phyloP scores from a whole-genome alignment of 2,113 vertebrate genomes.

The Gallinago media region DNA sequence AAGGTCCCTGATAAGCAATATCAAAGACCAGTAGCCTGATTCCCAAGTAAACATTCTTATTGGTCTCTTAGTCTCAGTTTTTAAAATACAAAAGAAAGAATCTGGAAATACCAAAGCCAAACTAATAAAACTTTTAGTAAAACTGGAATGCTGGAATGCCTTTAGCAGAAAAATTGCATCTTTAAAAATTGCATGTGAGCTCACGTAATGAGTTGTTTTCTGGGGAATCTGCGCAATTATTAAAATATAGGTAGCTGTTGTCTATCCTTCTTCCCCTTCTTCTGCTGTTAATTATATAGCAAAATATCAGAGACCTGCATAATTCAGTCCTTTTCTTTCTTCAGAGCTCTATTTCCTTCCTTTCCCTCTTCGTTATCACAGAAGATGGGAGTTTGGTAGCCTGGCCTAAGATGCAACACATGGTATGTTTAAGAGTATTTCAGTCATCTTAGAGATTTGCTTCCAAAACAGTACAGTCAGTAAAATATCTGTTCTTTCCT shows the following conservation, averaged over 20 bases:
- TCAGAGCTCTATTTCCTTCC: background rate
- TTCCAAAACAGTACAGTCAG: background rate
- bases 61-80: background rate
- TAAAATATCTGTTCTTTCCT: background rate
- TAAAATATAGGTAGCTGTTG: background rate
- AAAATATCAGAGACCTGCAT: background rate
- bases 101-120: background rate
- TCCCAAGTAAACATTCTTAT: background rate
- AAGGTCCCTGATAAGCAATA: background rate
- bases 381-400: background rate
- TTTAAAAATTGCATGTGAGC: background rate
- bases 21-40: background rate
- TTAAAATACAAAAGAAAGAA: background rate
- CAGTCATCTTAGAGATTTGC: background rate
- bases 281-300: background rate
- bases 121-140: background rate
- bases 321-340: background rate
- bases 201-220: background rate
- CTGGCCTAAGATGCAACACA: fast-evolving
- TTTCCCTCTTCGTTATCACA: background rate
- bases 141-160: background rate
- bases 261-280: background rate
- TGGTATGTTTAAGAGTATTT: background rate
- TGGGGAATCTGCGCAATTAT: background rate
- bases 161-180: background rate